Evolutionary conservation across 2,888 invertebrate species (phyloP).

Genomic region (Eugnorisma glareosa): DNA sequence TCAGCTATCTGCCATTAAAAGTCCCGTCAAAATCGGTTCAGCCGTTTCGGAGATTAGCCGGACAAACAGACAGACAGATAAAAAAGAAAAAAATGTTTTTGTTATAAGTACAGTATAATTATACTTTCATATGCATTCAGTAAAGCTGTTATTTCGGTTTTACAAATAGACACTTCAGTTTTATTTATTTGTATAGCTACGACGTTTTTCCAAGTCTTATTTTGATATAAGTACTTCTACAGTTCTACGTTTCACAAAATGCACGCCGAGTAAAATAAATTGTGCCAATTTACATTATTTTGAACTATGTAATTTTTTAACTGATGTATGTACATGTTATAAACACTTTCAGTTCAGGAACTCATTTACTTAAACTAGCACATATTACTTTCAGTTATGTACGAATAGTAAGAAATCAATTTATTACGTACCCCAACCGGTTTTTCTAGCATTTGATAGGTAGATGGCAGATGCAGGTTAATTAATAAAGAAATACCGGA

Average conservation of each 20-base stretch:
- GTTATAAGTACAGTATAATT: too few relatives aligned
- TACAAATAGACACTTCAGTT: too few relatives aligned
- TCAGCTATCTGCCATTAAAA: too few relatives aligned
- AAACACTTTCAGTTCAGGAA: conserved; percentile 18
- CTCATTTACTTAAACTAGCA: conserved; percentile 28
- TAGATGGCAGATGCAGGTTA: conserved; percentile 39
- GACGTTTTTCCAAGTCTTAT: too few relatives aligned
- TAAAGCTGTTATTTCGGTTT: too few relatives aligned
- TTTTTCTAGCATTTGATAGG: conserved; percentile 25
- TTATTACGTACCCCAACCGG: conserved; percentile 44
- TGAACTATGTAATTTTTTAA: not conserved
- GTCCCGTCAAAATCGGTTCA: too few relatives aligned
- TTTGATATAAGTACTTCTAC: too few relatives aligned
- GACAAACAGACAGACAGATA: too few relatives aligned
- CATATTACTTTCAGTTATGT: conserved; percentile 28
- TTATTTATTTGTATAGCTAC: too few relatives aligned
- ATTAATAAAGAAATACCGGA: conserved; percentile 39
- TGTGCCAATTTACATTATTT: not conserved
- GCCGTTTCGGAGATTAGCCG: too few relatives aligned
- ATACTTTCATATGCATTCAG: too few relatives aligned
- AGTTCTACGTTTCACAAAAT: conserved; percentile 25
- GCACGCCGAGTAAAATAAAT: not conserved
- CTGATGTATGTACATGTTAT: not conserved
- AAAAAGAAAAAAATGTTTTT: too few relatives aligned
- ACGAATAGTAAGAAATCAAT: conserved; percentile 41